Evolutionary conservation across 2,888 invertebrate species (phyloP), one percentile per base, ranked within the genome.

Genomic region (Autographa gamma): DNA sequence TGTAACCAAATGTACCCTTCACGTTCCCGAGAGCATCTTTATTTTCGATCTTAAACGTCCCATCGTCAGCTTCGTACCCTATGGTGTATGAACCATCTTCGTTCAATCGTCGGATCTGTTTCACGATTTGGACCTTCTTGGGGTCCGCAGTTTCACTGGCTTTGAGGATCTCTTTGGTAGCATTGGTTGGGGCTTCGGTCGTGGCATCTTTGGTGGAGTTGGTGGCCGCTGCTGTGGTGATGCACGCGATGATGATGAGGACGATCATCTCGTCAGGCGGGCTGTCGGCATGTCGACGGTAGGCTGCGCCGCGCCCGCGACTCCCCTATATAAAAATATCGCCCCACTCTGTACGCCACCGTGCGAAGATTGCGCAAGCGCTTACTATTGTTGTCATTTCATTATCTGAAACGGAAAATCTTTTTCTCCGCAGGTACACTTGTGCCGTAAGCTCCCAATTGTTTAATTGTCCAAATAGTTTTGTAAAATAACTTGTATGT

Each of bases 11-110:
- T 65, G 98, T 98, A 56, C 98, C 98, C 90, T 98, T 98, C 77
- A 98, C 97, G 89, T 98, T 97, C 11, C 98, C 98, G 74, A 97
- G 93, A 62, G 97, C 97, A 90, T 98, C 98, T 76, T 98, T 95
- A 85, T 97, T 98, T 93, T 98, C 98, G 71, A 98, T 98, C 95
- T 98, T 98, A 91, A 98, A 98, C 0, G 98, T 97, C 5, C 98
- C 98, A 90, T 98, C 98, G 63, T 97, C 98, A 3, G 98, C 98
- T 93, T 98, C 98, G 87, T 98, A 98, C 0, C 98, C 98, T 76
- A 97, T 97, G 0, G 98, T 98, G 87, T 98, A 98, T 0, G 98
- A 98, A 38, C 98, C 98, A 88, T 98, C 98, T 65, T 97, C 97
- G 89, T 98, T 98, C 3, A 98, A 96, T 87, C 97, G 96, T 77